Percentiles rank a stretch among this genome's conserved stretches.
Conservation (phyloP, 2,113 vertebrate species). For the Odobenus rosmarus region DNA sequence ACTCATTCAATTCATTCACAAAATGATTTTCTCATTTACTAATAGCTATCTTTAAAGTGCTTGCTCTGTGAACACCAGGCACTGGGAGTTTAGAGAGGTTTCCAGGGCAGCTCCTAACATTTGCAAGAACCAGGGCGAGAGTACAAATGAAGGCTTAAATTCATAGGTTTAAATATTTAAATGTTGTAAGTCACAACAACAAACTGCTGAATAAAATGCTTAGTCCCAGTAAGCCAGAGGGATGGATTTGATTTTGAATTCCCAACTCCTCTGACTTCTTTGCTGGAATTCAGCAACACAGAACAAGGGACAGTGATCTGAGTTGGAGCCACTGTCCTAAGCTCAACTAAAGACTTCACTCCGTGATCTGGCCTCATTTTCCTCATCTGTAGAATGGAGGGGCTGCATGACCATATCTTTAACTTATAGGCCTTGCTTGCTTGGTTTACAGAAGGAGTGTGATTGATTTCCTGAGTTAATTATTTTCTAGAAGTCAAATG, state of each 20-base stretch:
- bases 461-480: background rate
- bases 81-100: background rate
- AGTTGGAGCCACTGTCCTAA: background rate
- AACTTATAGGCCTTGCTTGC: background rate
- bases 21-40: background rate
- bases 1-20: background rate
- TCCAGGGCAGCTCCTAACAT: background rate
- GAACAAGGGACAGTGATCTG: background rate
- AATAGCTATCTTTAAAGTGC: background rate
- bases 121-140: background rate
- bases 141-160: background rate
- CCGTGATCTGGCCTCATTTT: background rate
- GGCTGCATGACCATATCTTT: background rate
- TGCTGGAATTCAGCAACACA: background rate
- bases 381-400: background rate
- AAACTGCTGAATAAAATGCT: background rate
- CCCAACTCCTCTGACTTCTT: background rate
- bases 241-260: constrained; percentile 22
- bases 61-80: background rate
- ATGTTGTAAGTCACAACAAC: background rate
- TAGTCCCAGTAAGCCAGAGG: background rate
- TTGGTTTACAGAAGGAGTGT: background rate
- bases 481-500: background rate
- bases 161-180: background rate
- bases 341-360: background rate